A percentile compares a stretch with the other conserved stretches of the same genome.
phyloP scores from a whole-genome alignment of 2,113 vertebrate genomes.

The Chamaetylas fuelleborni region DNA sequence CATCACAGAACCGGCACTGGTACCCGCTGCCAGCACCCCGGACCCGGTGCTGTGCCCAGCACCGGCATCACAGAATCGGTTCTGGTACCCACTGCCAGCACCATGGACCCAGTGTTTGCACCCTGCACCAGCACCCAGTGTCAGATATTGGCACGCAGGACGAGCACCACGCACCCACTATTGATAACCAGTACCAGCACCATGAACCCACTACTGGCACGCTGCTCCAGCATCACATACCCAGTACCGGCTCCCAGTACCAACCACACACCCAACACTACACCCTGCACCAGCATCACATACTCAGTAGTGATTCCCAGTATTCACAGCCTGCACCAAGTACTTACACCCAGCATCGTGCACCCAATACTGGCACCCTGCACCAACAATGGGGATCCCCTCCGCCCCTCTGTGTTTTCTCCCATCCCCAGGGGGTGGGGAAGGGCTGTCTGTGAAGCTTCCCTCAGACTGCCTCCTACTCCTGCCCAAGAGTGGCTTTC shows the following conservation, averaged over 20 bases:
- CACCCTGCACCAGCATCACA: neutral
- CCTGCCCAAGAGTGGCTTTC: neutral
- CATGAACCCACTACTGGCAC: neutral
- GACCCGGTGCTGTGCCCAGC: too few relatives aligned
- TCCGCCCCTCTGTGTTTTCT: neutral
- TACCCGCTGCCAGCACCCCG: too few relatives aligned
- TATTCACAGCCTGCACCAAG: neutral
- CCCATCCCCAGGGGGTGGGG: fast-evolving
- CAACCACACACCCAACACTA: neutral
- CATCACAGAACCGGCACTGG: too few relatives aligned
- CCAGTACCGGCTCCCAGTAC: neutral
- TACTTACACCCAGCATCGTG: neutral
- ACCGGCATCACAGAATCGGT: too few relatives aligned
- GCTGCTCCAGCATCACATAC: neutral
- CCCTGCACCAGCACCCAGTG: neutral
- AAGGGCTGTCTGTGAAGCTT: neutral
- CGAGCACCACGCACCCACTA: neutral
- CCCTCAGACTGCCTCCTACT: neutral
- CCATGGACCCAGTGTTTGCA: too few relatives aligned
- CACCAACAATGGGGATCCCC: neutral
- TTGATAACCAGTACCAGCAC: too few relatives aligned
- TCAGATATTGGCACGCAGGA: neutral
- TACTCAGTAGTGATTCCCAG: neutral
- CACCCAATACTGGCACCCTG: too few relatives aligned
- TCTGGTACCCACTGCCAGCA: too few relatives aligned